phyloP scores from a whole-genome alignment of 2,888 invertebrate genomes.

The Andricus quercusramuli region DNA sequence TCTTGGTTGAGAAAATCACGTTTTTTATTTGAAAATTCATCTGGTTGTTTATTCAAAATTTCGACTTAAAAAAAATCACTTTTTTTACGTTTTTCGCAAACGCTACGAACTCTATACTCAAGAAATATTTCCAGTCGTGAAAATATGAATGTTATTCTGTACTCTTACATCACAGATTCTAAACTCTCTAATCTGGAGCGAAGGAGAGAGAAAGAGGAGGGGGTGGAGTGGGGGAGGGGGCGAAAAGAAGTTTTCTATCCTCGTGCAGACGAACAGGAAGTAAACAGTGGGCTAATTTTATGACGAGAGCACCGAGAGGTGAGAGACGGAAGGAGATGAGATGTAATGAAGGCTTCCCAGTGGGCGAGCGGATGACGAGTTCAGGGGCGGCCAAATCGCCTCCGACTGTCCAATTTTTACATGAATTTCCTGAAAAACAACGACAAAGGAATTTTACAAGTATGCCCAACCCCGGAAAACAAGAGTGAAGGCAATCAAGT shows the following conservation, averaged over 20 bases:
- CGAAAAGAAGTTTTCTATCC: slow-evolving; percentile 47
- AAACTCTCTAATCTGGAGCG: slow-evolving; percentile 27
- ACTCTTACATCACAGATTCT: not conserved
- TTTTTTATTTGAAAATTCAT: no score
- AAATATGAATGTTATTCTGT: not conserved
- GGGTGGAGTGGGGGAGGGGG: not conserved
- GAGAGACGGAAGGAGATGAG: slow-evolving; percentile 47
- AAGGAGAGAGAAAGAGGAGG: slow-evolving; percentile 11
- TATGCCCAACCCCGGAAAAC: slow-evolving; percentile 14
- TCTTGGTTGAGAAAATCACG: no score
- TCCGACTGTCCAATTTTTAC: not conserved
- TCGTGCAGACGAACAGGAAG: slow-evolving; percentile 57
- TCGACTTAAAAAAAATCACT: no score
- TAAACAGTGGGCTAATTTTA: slow-evolving; percentile 69
- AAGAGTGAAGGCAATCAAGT: not conserved
- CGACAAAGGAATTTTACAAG: not conserved
- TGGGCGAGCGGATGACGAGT: slow-evolving; percentile 54
- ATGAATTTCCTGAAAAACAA: not conserved
- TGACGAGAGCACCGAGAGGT: slow-evolving; percentile 58
- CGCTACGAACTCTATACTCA: not conserved
- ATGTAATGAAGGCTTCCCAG: slow-evolving; percentile 54
- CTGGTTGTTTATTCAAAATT: no score
- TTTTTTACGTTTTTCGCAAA: no score
- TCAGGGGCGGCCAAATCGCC: slow-evolving; percentile 11
- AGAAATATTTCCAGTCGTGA: not conserved